A percentile compares a stretch with the other conserved stretches of the same genome.
phyloP scores from a whole-genome alignment of 2,797 vertebrate genomes.

The Heliangelus exortis region DNA sequence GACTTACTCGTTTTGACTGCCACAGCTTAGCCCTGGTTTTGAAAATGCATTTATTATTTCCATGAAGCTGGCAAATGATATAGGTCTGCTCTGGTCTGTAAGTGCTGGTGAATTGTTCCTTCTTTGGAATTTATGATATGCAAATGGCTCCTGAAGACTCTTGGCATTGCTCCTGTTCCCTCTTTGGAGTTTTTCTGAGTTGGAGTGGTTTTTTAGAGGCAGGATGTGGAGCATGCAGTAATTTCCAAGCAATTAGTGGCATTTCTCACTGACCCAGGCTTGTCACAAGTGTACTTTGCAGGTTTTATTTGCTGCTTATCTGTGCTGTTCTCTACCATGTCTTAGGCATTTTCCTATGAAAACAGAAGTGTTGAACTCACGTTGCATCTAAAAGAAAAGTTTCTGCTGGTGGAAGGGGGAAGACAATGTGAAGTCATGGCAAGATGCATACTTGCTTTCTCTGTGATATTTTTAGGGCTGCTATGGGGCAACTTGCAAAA shows the following conservation, averaged over 20 bases:
- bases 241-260: not conserved
- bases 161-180: not conserved
- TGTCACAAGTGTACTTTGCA: not conserved
- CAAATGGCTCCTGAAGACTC: not conserved
- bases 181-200: not conserved
- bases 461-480: not conserved
- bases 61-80: not conserved
- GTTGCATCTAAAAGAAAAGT: not conserved
- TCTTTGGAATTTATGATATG: not conserved
- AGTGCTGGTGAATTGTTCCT: not conserved
- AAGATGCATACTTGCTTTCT: not conserved
- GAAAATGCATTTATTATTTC: not conserved
- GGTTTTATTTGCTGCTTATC: not conserved
- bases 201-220: not conserved
- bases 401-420: not conserved
- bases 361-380: accelerated
- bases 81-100: not conserved
- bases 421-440: not conserved
- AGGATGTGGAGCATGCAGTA: not conserved
- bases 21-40: not conserved
- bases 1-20: not conserved
- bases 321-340: not conserved
- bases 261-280: not conserved
- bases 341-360: not conserved
- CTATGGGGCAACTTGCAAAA: not conserved